These are phyloP conservation scores for Trogon melanurus DNA, from an alignment of 2,113 vertebrate genomes.

Conservation along the genomic window DNA sequence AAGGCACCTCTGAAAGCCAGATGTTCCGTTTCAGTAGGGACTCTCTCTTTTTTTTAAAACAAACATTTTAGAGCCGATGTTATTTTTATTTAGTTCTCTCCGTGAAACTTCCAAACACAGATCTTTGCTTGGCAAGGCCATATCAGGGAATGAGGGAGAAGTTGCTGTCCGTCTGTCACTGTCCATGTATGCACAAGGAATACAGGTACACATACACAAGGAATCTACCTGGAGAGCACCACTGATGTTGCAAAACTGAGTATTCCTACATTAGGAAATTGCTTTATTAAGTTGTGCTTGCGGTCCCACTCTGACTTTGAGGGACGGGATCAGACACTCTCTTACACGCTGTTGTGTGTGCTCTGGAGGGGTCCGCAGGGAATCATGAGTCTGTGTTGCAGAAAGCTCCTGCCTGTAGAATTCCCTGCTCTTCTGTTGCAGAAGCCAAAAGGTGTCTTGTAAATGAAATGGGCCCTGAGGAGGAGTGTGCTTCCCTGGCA, in stretches of 20 bases:
- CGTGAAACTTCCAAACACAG: neutral
- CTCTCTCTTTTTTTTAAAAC: neutral
- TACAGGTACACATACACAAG: neutral
- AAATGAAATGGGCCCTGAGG: neutral
- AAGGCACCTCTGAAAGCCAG: neutral
- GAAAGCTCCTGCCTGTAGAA: neutral
- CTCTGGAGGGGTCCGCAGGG: neutral
- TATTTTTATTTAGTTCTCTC: constrained; percentile 40
- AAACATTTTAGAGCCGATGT: neutral
- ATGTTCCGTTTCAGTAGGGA: neutral
- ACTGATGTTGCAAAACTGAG: neutral
- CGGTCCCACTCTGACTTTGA: neutral
- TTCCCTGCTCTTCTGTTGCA: neutral
- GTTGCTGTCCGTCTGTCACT: neutral
- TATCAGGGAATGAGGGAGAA: neutral
- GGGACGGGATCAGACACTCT: rapidly evolving
- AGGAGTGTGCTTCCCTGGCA: neutral
- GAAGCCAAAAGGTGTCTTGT: neutral
- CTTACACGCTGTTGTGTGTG: neutral
- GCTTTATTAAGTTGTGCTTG: neutral
- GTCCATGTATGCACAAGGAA: neutral
- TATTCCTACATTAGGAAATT: neutral
- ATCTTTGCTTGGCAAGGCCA: neutral
- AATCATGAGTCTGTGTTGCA: neutral
- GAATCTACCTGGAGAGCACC: neutral